Conservation (phyloP, 1,140 invertebrate genomes). For the Spodoptera frugiperda region DNA sequence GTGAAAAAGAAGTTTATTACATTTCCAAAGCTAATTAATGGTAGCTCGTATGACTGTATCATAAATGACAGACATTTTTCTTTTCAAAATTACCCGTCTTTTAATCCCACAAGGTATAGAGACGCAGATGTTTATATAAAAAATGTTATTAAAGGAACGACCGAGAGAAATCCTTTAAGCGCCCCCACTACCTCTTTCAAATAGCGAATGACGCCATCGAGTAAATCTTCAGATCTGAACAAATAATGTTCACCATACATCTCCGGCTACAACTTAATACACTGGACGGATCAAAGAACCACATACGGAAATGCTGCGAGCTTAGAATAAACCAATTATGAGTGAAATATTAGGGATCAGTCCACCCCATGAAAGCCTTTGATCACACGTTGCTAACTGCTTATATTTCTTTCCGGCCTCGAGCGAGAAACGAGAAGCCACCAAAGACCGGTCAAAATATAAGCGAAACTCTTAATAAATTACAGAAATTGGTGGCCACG, state of each 20-base stretch:
- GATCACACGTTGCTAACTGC: slow-evolving; percentile 76
- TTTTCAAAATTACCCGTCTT: neutral
- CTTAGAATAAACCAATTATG: slow-evolving; percentile 86
- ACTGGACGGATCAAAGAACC: slow-evolving; percentile 82
- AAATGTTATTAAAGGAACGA: slow-evolving; percentile 54
- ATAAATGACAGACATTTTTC: no score
- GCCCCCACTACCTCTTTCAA: slow-evolving; percentile 56
- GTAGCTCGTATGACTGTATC: no score
- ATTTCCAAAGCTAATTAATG: no score
- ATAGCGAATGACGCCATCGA: slow-evolving; percentile 69
- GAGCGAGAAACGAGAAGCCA: slow-evolving; percentile 78
- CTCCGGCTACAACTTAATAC: slow-evolving; percentile 80
- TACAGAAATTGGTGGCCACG: slow-evolving; percentile 81
- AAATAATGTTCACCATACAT: slow-evolving; percentile 80
- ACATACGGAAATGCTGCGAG: slow-evolving; percentile 82
- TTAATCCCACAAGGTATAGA: slow-evolving; percentile 13
- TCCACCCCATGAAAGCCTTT: slow-evolving; percentile 76
- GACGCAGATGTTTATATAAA: slow-evolving; percentile 41
- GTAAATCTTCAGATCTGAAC: slow-evolving; percentile 75
- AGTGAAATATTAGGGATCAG: slow-evolving; percentile 86
- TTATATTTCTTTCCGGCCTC: slow-evolving; percentile 76
- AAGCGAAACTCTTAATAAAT: slow-evolving; percentile 75
- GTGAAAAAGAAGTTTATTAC: no score
- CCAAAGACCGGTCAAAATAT: slow-evolving; percentile 70
- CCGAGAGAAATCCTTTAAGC: slow-evolving; percentile 56